Evolutionary conservation across 2,888 invertebrate species (phyloP), one percentile per base, ranked within the genome.

Genomic region (Caenorhabditis plicata): DNA sequence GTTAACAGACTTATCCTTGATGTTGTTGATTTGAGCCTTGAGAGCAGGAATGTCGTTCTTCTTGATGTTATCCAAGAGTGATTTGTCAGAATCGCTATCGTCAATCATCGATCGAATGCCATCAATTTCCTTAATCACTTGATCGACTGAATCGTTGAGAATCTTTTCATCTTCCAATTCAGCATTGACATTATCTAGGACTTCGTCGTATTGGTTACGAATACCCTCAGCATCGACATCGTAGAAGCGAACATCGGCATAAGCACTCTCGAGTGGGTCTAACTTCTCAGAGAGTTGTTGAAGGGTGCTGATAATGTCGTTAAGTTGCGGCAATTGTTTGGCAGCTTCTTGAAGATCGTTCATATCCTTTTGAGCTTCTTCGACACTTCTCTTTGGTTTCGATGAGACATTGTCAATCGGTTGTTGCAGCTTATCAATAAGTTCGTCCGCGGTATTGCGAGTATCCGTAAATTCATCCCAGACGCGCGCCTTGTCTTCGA

Each of bases 181-280:
- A 19, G 36, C 20, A 25, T 36, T 39, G 26, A 68, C 20, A 19
- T 56, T 64, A 36, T 51, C 58, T 33, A 72, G 56, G 31, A 63
- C 50, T 35, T 66, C 68, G 31, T 71, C 71, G 48, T 62, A 68
- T 29, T 72, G 67, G 26, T 68, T 57, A 35, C 63, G 58, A 32
- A 61, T 60, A 46, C 75, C 68, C 38, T 75, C 71, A 36, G 66
- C 54, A 32, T 75, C 73, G 8, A 69, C 68, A 36, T 75, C 71
- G 45, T 69, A 55, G 36, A 73, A 74, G 32, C 73, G 68, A 27
- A 72, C 69, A 32, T 71, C 70, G 17, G 66, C 58, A 48, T 72
- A 64, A 9, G 67, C 66, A 40, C 50, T 67, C 29, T 63, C 73
- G 25, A 70, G 57, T 27, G 73, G 73, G 39, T 71, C 48, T 11